These are phyloP conservation scores for Onychorhynchus coronatus DNA, from an alignment of 2,113 vertebrate genomes.

Conservation along the genomic window DNA sequence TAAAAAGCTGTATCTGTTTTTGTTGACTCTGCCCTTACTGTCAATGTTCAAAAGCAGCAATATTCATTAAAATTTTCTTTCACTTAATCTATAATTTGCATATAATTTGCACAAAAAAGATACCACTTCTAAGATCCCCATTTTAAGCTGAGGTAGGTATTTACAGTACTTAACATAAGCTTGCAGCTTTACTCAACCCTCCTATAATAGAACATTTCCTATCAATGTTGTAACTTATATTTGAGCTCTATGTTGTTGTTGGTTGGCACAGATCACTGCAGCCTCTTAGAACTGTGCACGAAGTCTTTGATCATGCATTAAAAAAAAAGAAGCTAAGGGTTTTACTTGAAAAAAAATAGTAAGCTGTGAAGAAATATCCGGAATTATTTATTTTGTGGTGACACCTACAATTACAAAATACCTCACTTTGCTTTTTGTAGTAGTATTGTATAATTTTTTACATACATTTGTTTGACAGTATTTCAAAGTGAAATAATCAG, in stretches of 20 bases:
- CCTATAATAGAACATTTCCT: neutral
- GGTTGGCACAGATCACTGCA: neutral
- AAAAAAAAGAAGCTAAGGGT: neutral
- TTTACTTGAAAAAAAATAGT: neutral
- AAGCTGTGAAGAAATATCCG: neutral
- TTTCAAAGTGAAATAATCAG: neutral
- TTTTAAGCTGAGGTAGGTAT: neutral
- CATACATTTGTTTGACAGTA: neutral
- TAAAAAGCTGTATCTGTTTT: neutral
- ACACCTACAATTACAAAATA: neutral
- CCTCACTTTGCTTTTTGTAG: neutral
- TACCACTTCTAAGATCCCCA: neutral
- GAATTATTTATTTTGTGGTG: neutral
- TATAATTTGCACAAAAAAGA: neutral
- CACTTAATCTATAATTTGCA: neutral
- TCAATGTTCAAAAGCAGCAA: neutral
- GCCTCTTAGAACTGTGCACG: neutral
- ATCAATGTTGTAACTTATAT: neutral
- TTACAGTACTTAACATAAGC: neutral
- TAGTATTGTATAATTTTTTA: neutral
- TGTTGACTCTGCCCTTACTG: neutral
- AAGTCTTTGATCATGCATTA: neutral
- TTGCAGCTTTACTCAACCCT: neutral
- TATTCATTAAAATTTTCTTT: neutral
- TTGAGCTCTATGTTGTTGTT: neutral